Base-by-base conservation (phyloP, 2,113 vertebrate species). In the Cinclus cinclus region DNA sequence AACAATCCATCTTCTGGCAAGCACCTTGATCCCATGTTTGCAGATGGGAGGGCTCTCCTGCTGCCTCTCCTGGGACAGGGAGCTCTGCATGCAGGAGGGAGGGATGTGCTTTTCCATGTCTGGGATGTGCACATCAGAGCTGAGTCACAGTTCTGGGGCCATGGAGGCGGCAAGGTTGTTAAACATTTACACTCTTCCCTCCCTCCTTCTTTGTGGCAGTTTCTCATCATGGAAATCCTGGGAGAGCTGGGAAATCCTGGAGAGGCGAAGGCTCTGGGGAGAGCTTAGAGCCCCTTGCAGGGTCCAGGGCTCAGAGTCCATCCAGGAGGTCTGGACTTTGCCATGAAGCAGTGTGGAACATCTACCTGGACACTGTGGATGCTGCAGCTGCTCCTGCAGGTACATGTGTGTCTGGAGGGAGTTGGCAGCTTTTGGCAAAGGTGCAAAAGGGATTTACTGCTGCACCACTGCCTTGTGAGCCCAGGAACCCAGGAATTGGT, bases 1-100 rank as follows among this genome's bases (percentile, higher is more conserved):
- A 94, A 89, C 95, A 92, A 96, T 97, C 95, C 64, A 79, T 96
- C 96, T 95, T 78, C 91, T 76, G 95, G 95, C 95, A 87, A 86
- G 96, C 55, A 60, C 95, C 31, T 83, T 52, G 52, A 42, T 74
- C 85, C 83, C 12, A 10, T 93, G 55, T 47, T 75, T 49, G 11
- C 81, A 52, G 69, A 58, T 4, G 39, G 73, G 56, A 94, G 60
- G 25, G 84, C 39, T 77, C 92, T 70, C 13, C 63, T 70, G 50
- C 25, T 44, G 53, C 24, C 65, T 65, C 76, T 60, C 42, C 52
- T 8, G 73, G 68, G 78, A 44, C 59, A 11, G 20, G 2, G 37
- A 80, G 62, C 39, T 80, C 67, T 50, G 56, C 25, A 0, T 0
- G 5, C 30, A 24, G 16, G 11, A 41, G 16, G 3, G 23, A 47